These are phyloP conservation scores for Aplochiton taeniatus DNA, from an alignment of 2,797 vertebrate species.

Conservation along the genomic window DNA sequence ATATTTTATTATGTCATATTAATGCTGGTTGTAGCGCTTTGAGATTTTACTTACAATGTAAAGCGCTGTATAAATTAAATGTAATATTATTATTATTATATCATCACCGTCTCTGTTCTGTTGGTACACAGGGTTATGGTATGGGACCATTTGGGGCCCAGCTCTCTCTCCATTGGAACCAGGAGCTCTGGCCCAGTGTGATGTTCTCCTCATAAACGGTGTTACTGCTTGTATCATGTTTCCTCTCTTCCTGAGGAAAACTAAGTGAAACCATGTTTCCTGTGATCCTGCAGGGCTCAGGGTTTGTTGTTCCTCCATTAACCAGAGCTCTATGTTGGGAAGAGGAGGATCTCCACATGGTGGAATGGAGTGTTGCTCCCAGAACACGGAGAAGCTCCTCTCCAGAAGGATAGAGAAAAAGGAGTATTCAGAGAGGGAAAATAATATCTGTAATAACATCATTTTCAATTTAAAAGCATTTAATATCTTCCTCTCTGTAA, in stretches of 20 bases:
- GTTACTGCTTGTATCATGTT: conserved; percentile 62
- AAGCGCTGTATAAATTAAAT: too few relatives aligned
- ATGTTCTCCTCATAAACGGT: conserved; percentile 54
- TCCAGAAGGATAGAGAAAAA: conserved; percentile 42
- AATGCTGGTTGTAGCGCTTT: too few relatives aligned
- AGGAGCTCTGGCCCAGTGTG: too few relatives aligned
- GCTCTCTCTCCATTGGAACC: too few relatives aligned
- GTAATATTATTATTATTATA: too few relatives aligned
- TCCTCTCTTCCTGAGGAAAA: conserved; percentile 62
- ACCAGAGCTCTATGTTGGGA: conserved; percentile 50
- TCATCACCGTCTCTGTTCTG: too few relatives aligned
- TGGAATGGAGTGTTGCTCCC: conserved; percentile 46
- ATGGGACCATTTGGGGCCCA: too few relatives aligned
- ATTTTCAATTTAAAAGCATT: too few relatives aligned
- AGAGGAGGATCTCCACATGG: conserved; percentile 46
- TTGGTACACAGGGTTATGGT: too few relatives aligned
- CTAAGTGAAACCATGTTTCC: conserved; percentile 70
- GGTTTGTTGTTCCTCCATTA: conserved; percentile 64
- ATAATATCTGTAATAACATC: conserved; percentile 48
- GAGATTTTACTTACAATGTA: too few relatives aligned
- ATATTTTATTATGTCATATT: too few relatives aligned
- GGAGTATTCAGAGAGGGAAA: conserved; percentile 59
- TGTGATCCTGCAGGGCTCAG: conserved; percentile 42
- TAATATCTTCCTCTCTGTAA: too few relatives aligned
- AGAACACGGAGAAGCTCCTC: conserved; percentile 32